A percentile compares a stretch with the other conserved stretches of the same genome.
Evolutionary conservation across 2,113 vertebrate species (phyloP).

Genomic region (Hippocampus mohnikei): DNA sequence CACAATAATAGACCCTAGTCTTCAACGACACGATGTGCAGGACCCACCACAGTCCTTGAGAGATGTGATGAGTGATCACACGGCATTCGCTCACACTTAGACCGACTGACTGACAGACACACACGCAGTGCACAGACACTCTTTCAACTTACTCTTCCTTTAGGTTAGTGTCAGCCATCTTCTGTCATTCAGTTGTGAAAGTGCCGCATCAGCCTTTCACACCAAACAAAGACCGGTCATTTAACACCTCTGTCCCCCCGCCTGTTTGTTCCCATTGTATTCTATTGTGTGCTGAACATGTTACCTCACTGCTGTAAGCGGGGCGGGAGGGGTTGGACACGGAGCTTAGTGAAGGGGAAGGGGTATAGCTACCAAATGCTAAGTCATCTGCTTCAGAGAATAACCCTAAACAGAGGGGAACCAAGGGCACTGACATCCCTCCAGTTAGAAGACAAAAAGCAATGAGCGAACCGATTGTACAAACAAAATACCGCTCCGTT

Average conservation of each 20-base stretch:
- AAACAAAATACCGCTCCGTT: background rate
- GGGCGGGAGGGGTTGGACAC: background rate
- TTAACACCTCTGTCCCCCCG: conserved; percentile 49
- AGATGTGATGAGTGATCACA: background rate
- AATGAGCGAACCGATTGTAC: conserved; percentile 10
- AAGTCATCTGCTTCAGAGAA: conserved; percentile 26
- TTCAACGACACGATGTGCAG: too few species aligned
- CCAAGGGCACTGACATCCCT: background rate
- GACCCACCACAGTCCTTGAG: background rate
- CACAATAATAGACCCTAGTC: too few species aligned
- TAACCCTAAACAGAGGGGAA: conserved; percentile 12
- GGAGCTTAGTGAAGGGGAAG: conserved; percentile 2
- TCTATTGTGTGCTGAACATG: conserved; percentile 47
- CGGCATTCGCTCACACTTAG: background rate
- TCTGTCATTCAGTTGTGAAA: conserved; percentile 48
- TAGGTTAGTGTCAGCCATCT: conserved; percentile 25
- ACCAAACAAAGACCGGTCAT: conserved; percentile 58
- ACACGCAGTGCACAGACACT: conserved; percentile 15
- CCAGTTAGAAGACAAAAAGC: conserved; percentile 37
- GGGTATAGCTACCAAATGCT: conserved; percentile 36
- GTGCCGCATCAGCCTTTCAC: conserved; percentile 58
- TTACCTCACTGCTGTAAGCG: conserved; percentile 26
- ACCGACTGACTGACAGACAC: background rate
- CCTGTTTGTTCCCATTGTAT: conserved; percentile 44
- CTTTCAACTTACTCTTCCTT: conserved; percentile 16